phyloP scores from a whole-genome alignment of 2,797 vertebrate genomes.

The Kryptolebias ocellatus region DNA sequence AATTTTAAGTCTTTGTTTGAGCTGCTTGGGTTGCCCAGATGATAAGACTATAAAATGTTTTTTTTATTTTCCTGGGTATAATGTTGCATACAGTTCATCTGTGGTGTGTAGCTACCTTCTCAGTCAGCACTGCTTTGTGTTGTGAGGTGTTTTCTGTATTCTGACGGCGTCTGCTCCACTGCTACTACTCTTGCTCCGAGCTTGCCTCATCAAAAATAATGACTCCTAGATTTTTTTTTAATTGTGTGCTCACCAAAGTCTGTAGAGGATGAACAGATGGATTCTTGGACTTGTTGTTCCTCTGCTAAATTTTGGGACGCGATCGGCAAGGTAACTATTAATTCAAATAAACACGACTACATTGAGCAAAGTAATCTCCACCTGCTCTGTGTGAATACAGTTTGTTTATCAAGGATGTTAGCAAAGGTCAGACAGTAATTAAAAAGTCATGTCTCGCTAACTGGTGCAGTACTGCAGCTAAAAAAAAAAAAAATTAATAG shows the following conservation, averaged over 20 bases:
- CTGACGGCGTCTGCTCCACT: slow-evolving; percentile 20
- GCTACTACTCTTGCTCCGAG: slow-evolving; percentile 4
- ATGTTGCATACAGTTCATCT: slow-evolving; percentile 9
- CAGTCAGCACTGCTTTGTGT: slow-evolving; percentile 32
- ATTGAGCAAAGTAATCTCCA: slow-evolving; percentile 37
- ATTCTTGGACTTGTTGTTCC: slow-evolving; percentile 26
- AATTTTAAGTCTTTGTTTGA: slow-evolving; percentile 57
- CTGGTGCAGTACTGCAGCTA: slow-evolving; percentile 13
- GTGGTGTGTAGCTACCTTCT: slow-evolving; percentile 16
- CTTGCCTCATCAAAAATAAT: slow-evolving; percentile 15
- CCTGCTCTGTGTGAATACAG: slow-evolving; percentile 19
- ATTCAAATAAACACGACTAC: slow-evolving; percentile 8
- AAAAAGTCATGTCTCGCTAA: slow-evolving; percentile 29
- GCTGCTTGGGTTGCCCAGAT: slow-evolving; percentile 53
- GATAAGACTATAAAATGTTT: slow-evolving; percentile 36
- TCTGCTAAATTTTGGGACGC: slow-evolving; percentile 3
- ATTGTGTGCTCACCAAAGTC: background rate
- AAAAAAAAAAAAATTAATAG: slow-evolving; percentile 10
- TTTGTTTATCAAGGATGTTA: slow-evolving; percentile 31
- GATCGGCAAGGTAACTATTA: slow-evolving; percentile 32
- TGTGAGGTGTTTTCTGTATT: slow-evolving; percentile 34
- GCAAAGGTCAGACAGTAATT: slow-evolving; percentile 33
- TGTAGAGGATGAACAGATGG: slow-evolving; percentile 6
- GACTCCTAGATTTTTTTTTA: slow-evolving; percentile 12
- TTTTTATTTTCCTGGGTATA: slow-evolving; percentile 32